Percentiles rank a stretch among this genome's conserved stretches.
These are phyloP conservation scores for Asteroscopus sphinx DNA, from an alignment of 2,888 invertebrate species.

Conservation along the genomic window DNA sequence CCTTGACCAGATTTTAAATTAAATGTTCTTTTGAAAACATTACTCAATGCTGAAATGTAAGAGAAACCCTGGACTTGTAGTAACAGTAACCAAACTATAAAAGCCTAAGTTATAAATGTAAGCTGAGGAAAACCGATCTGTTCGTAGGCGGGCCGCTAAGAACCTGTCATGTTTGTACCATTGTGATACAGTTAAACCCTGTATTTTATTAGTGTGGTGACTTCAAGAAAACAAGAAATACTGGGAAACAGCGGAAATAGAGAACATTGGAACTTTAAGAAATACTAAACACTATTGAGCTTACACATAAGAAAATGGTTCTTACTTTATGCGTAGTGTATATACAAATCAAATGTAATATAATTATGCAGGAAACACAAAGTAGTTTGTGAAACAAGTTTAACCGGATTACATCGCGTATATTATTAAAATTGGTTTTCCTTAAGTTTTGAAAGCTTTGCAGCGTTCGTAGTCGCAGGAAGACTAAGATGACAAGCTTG, in stretches of 20 bases:
- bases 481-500: no score
- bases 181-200: conserved; percentile 48
- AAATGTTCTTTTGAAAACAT: background rate
- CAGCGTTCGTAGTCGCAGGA: no score
- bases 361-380: no score
- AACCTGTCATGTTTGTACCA: conserved; percentile 49
- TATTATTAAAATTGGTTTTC: no score
- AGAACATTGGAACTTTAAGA: conserved; percentile 11
- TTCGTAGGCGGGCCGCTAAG: conserved; percentile 49
- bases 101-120: conserved; percentile 47
- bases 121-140: conserved; percentile 44
- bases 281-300: conserved; percentile 26
- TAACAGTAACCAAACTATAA: conserved; percentile 18
- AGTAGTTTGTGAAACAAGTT: no score
- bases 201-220: conserved; percentile 52
- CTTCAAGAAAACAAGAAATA: conserved; percentile 54
- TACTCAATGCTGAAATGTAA: conserved; percentile 15
- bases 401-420: no score
- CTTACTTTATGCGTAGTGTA: background rate
- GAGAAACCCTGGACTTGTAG: conserved; percentile 12
- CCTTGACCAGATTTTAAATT: background rate
- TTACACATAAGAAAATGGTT: conserved; percentile 3
- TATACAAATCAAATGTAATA: no score
- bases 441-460: no score
- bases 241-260: conserved; percentile 24